Evolutionary conservation across 2,797 vertebrate species (phyloP).

Genomic region (Pseudocheirus occidentalis): DNA sequence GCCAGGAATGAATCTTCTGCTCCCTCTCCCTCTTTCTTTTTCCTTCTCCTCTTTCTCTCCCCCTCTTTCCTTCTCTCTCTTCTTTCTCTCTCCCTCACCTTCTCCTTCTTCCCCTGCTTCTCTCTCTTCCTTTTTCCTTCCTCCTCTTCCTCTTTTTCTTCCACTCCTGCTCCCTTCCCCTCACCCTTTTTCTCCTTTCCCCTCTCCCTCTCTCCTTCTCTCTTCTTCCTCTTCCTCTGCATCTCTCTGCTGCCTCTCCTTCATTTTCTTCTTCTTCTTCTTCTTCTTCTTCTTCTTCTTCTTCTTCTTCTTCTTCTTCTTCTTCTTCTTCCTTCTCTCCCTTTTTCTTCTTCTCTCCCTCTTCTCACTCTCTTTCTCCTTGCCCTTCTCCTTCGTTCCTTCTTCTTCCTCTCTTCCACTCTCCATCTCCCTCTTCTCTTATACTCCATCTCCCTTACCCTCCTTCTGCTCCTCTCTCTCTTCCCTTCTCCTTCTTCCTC

Average conservation of each 20-base stretch:
- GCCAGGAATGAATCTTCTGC: background rate
- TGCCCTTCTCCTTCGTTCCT: background rate
- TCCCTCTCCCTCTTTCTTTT: background rate
- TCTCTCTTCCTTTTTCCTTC: background rate
- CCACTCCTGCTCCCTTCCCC: too few relatives aligned
- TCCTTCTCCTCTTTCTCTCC: too few relatives aligned
- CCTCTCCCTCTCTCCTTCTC: fast-evolving
- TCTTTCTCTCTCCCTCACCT: background rate
- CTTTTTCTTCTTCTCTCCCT: fast-evolving
- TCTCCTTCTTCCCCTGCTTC: background rate
- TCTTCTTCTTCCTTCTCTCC: background rate
- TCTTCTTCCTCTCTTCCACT: background rate
- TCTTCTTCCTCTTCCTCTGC: background rate
- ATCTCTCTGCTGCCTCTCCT: too few relatives aligned
- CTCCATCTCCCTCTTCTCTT: too few relatives aligned
- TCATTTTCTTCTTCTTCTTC: background rate
- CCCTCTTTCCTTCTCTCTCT: background rate
- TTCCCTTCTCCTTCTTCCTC: background rate
- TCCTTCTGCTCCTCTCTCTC: fast-evolving
- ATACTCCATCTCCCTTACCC: too few relatives aligned
- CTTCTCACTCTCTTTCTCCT: fast-evolving
- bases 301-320: background rate
- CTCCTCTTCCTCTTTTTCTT: background rate
- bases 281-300: background rate
- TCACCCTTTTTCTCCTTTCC: too few relatives aligned